Percentiles rank a stretch among this genome's conserved stretches.
These are phyloP conservation scores for Lycaena phlaeas DNA, from an alignment of 2,888 invertebrate genomes.

Conservation along the genomic window DNA sequence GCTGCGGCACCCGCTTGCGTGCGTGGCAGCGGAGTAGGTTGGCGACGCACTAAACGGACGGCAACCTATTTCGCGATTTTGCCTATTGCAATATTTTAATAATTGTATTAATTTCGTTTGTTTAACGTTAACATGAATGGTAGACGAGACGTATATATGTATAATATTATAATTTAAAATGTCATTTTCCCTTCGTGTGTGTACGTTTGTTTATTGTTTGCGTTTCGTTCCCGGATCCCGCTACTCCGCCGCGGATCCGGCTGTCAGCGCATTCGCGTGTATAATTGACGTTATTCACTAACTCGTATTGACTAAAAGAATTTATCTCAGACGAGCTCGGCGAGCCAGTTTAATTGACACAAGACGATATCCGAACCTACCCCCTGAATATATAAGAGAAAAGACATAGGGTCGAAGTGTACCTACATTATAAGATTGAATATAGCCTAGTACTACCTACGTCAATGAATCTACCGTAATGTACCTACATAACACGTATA, in stretches of 20 bases:
- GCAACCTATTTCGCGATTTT: not conserved
- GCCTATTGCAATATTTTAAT: not conserved
- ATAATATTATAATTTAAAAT: too few species aligned
- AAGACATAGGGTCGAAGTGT: constrained; percentile 52
- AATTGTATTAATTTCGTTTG: not conserved
- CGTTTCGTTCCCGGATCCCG: not conserved
- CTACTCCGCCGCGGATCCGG: constrained; percentile 10
- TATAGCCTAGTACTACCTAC: constrained; percentile 59
- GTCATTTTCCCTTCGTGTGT: too few species aligned
- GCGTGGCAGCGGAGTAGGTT: not conserved
- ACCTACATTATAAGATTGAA: constrained; percentile 58
- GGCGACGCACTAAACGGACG: not conserved
- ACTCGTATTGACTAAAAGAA: constrained; percentile 46
- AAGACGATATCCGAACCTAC: constrained; percentile 60
- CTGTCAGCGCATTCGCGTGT: constrained; percentile 24
- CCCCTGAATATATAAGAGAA: constrained; percentile 53
- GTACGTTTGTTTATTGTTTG: not conserved
- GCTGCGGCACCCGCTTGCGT: not conserved
- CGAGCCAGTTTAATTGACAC: constrained; percentile 55
- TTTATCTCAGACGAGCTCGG: constrained; percentile 24
- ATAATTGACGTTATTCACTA: constrained; percentile 67
- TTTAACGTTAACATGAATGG: not conserved
- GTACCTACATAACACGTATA: constrained; percentile 61
- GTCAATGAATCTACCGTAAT: constrained; percentile 51
- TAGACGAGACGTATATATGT: too few species aligned